Base-by-base conservation (phyloP, 2,888 invertebrate species). In the Furcula furcula region DNA sequence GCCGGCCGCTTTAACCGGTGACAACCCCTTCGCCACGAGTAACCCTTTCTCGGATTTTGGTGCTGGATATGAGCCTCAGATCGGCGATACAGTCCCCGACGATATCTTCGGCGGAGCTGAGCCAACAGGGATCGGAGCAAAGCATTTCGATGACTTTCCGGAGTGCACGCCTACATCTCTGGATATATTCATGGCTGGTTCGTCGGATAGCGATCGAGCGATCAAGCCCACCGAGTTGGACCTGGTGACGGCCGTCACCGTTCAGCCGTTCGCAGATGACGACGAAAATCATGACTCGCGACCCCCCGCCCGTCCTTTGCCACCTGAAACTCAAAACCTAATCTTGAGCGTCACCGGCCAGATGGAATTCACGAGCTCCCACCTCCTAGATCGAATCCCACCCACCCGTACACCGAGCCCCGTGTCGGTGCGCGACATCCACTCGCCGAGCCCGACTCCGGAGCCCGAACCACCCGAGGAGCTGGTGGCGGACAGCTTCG, bases 351-450 rank as follows among this genome's bases (percentile, higher is more conserved):
- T 97, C 1, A 96, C 97, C 20, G 96, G 95, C 1, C 95, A 95
- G 35, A 92, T 97, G 93, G 96, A 97, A 65, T 95, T 95, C 30
- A 95, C 96, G 0, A 96, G 96, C 55, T 94, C 94, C 2, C 94
- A 95, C 65, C 82, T 97, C 32, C 77, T 97, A 35, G 95, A 96
- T 54, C 92, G 96, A 40, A 92, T 96, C 41, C 95, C 96, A 31
- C 95, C 93, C 3, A 96, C 96, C 0, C 91, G 96, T 49, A 95
- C 95, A 1, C 97, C 97, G 0, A 96, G 96, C 73, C 97, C 97
- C 0, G 94, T 96, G 0, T 93, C 95, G 6, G 94, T 95, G 86
- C 87, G 94, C 23, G 94, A 94, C 55, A 86, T 94, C 6, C 95
- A 95, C 68, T 95, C 96, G 0, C 95, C 96, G 0, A 95, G 95